Evolutionary conservation across 1,140 invertebrate species (phyloP).

Genomic region (Drosophila pseudoananassae): DNA sequence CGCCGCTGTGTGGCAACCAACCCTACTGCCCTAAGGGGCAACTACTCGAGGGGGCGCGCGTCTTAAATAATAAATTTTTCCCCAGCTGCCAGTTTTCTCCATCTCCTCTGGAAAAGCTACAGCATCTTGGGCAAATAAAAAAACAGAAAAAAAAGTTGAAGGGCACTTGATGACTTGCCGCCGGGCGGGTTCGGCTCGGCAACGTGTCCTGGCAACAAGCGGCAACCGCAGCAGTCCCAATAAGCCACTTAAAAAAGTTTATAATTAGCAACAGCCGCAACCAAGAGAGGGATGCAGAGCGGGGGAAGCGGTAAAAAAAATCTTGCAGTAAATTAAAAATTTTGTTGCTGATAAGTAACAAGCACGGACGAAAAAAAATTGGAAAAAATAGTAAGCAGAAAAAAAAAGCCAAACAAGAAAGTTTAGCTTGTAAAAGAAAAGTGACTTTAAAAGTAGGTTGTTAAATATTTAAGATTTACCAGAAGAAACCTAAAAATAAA

Average conservation of each 20-base stretch:
- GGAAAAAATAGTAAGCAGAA: not conserved
- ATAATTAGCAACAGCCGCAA: constrained; percentile 73
- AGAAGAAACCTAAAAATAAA: not conserved
- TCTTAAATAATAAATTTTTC: constrained; percentile 64
- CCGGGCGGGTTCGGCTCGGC: constrained; percentile 14
- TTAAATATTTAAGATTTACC: not conserved
- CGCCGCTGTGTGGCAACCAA: constrained; percentile 19
- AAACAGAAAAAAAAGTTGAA: constrained; percentile 43
- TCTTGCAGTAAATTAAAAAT: constrained; percentile 56
- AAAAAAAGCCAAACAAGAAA: not conserved
- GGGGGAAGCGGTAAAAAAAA: constrained; percentile 34
- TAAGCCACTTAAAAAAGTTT: constrained; percentile 82
- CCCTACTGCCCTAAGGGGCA: constrained; percentile 41
- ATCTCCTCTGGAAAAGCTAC: constrained; percentile 25
- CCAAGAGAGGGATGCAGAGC: constrained; percentile 3
- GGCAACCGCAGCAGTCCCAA: constrained; percentile 70
- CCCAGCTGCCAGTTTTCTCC: not conserved
- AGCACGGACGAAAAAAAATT: constrained; percentile 4
- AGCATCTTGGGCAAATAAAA: constrained; percentile 61
- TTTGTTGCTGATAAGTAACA: constrained; percentile 53
- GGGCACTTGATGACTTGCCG: constrained; percentile 70
- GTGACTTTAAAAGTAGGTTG: not conserved
- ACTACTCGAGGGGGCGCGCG: constrained; percentile 41
- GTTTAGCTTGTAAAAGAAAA: not conserved
- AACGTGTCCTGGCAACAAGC: constrained; percentile 16